Evolutionary conservation across 2,797 vertebrate genomes (phyloP).

Genomic region (Rhinophrynus dorsalis): DNA sequence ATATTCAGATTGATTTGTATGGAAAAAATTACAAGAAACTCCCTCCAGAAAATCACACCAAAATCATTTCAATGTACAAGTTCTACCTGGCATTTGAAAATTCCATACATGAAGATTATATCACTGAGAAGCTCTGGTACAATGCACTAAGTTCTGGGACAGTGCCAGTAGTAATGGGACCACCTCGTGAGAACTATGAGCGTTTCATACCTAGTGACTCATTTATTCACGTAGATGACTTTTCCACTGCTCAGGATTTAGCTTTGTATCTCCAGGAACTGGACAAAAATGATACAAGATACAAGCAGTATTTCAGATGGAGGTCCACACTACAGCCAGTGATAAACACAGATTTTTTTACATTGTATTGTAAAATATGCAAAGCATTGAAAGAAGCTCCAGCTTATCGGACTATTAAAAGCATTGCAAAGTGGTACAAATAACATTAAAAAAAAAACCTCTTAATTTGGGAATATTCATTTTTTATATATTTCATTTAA

Average conservation of each 20-base stretch:
- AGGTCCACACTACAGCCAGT: constrained; percentile 6
- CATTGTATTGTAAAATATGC: constrained; percentile 9
- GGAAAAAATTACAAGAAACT: constrained; percentile 25
- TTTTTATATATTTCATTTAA: too few relatives aligned
- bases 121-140: constrained; percentile 79
- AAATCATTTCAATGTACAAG: constrained; percentile 69
- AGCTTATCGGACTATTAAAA: neutral
- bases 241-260: constrained; percentile 60
- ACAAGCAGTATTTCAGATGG: constrained; percentile 69
- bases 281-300: constrained; percentile 56
- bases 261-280: constrained; percentile 59
- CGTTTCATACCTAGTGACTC: constrained; percentile 66
- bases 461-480: too few relatives aligned
- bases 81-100: constrained; percentile 82
- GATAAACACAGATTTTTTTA: neutral
- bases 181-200: constrained; percentile 62
- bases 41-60: neutral
- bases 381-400: neutral
- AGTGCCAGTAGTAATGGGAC: constrained; percentile 73
- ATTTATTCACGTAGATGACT: constrained; percentile 77
- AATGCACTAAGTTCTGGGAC: constrained; percentile 67
- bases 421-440: constrained; percentile 8
- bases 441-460: too few relatives aligned
- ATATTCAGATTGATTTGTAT: constrained; percentile 42
- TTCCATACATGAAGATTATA: constrained; percentile 66